These are phyloP conservation scores for Sinotaia quadrata DNA, from an alignment of 2,888 invertebrate genomes.

Conservation along the genomic window DNA sequence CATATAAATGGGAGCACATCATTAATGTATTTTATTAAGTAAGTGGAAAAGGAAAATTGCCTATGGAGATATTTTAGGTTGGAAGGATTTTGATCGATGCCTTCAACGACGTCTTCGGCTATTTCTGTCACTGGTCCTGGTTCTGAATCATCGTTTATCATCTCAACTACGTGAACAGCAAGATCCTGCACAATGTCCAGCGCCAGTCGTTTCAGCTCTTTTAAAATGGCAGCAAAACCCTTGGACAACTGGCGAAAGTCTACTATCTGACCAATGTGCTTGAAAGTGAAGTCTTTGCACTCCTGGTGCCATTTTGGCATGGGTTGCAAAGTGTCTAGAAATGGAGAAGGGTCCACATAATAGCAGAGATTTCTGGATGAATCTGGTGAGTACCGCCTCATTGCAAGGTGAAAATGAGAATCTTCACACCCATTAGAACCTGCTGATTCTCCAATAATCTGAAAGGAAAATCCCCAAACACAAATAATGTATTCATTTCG, in stretches of 20 bases:
- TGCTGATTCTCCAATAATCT: slow-evolving; percentile 27
- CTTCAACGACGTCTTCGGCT: neutral
- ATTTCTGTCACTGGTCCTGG: neutral
- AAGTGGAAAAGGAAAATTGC: no score
- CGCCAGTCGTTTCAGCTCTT: slow-evolving; percentile 1
- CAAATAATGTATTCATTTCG: no score
- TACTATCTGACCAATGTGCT: slow-evolving; percentile 37
- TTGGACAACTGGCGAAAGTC: slow-evolving; percentile 30
- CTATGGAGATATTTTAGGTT: slow-evolving; percentile 9
- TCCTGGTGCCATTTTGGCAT: slow-evolving; percentile 47
- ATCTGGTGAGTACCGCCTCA: slow-evolving; percentile 27
- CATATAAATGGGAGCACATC: no score
- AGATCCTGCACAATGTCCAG: neutral
- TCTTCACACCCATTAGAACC: slow-evolving; percentile 27
- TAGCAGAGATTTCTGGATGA: slow-evolving; percentile 28
- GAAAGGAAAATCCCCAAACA: no score
- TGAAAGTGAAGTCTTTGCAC: slow-evolving; percentile 46
- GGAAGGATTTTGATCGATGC: neutral
- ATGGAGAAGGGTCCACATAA: slow-evolving; percentile 50
- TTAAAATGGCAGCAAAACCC: slow-evolving; percentile 20
- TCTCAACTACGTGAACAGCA: neutral
- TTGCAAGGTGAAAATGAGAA: slow-evolving; percentile 45
- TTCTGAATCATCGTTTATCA: neutral
- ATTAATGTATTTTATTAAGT: no score
- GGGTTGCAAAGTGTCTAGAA: slow-evolving; percentile 43